phyloP scores from a whole-genome alignment of 2,888 invertebrate species.

The Cataglyphis albicans region DNA sequence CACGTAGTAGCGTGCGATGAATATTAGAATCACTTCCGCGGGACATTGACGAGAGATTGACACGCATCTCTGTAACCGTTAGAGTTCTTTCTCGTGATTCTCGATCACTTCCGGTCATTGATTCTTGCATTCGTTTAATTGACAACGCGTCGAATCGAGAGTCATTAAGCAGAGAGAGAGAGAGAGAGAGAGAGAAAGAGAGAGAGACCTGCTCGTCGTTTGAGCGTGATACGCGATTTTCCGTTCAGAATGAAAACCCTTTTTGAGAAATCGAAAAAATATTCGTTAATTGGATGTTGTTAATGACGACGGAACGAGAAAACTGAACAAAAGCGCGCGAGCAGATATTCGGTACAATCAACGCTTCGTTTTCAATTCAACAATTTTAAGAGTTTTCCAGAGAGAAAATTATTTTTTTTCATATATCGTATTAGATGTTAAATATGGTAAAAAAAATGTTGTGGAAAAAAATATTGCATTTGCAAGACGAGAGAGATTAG shows the following conservation, averaged over 20 bases:
- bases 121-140: constrained; percentile 45
- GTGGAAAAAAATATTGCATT: background rate
- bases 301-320: constrained; percentile 25
- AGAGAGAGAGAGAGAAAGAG: too few relatives aligned
- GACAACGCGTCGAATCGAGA: constrained; percentile 38
- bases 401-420: background rate
- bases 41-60: background rate
- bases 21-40: constrained; percentile 30
- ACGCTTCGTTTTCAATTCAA: constrained; percentile 8
- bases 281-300: constrained; percentile 54
- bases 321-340: background rate
- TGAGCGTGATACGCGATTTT: constrained; percentile 36
- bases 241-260: constrained; percentile 34
- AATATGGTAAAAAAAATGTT: background rate
- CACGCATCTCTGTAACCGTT: constrained; percentile 17
- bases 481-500: background rate
- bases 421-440: background rate
- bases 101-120: constrained; percentile 54
- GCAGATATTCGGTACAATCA: constrained; percentile 12
- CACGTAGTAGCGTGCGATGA: background rate
- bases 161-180: constrained; percentile 1
- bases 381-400: background rate
- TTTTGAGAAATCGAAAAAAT: constrained; percentile 34
- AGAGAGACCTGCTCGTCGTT: constrained; percentile 8
- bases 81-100: constrained; percentile 30